phyloP scores from a whole-genome alignment of 2,113 vertebrate species.

The Bagarius yarrelli region DNA sequence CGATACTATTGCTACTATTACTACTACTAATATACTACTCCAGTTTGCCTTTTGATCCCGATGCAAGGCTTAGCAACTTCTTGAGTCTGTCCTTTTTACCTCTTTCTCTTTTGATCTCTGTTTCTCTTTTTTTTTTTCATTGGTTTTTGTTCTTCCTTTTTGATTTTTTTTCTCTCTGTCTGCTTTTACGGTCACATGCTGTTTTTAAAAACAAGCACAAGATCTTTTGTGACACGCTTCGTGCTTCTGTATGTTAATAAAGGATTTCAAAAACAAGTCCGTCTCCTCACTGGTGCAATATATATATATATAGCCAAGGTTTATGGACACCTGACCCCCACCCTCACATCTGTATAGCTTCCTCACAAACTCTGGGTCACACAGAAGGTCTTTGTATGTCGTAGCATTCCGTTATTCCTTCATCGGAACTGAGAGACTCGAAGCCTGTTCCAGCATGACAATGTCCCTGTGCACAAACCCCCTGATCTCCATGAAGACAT shows the following conservation, averaged over 20 bases:
- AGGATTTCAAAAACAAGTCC: conserved; percentile 67
- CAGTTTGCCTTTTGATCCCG: conserved; percentile 39
- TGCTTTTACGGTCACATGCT: conserved; percentile 67
- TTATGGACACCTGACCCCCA: too few relatives aligned
- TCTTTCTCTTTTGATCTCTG: conserved; percentile 20
- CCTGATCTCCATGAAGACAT: too few relatives aligned
- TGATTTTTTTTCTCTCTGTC: conserved; percentile 47
- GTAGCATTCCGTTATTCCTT: too few relatives aligned
- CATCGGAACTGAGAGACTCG: too few relatives aligned
- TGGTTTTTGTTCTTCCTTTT: too few relatives aligned
- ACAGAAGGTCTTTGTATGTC: too few relatives aligned
- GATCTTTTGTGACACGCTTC: conserved; percentile 77
- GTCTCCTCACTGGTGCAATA: not conserved
- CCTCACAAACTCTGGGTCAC: too few relatives aligned
- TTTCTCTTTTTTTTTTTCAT: too few relatives aligned
- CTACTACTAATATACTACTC: conserved; percentile 47
- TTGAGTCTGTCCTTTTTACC: conserved; percentile 35
- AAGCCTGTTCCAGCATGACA: too few relatives aligned
- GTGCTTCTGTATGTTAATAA: conserved; percentile 87
- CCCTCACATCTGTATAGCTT: too few relatives aligned
- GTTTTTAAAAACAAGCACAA: conserved; percentile 82
- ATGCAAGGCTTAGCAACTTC: conserved; percentile 56
- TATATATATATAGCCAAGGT: not conserved
- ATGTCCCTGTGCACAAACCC: too few relatives aligned
- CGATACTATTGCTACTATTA: conserved; percentile 49